These are phyloP conservation scores for Chorisops tibialis DNA, from an alignment of 2,888 invertebrate genomes.

Conservation along the genomic window DNA sequence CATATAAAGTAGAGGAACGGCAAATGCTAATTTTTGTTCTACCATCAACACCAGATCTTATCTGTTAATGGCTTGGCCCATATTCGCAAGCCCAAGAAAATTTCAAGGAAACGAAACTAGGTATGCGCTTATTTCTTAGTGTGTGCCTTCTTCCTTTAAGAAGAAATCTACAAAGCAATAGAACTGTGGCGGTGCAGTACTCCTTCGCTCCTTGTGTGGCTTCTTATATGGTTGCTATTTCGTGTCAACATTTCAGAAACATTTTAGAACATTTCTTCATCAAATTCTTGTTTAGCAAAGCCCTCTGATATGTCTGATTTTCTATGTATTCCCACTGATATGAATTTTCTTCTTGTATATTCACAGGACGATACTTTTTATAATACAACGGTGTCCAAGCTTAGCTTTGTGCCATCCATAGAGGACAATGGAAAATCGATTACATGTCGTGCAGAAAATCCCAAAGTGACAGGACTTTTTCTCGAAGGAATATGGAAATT, in stretches of 20 bases:
- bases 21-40: constrained; percentile 23
- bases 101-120: too few species aligned
- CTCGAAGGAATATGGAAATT: constrained; percentile 76
- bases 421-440: constrained; percentile 79
- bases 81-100: constrained; percentile 2
- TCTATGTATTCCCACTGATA: background rate
- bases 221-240: too few species aligned
- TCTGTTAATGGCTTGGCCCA: constrained; percentile 25
- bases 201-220: too few species aligned
- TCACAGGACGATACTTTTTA: constrained; percentile 68
- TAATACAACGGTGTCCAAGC: constrained; percentile 72
- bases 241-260: too few species aligned
- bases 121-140: too few species aligned
- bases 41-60: constrained; percentile 25
- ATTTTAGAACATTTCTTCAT: too few species aligned
- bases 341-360: too few species aligned
- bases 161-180: too few species aligned
- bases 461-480: constrained; percentile 71
- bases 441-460: constrained; percentile 79
- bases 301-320: background rate
- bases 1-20: constrained; percentile 10
- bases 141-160: too few species aligned
- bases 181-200: too few species aligned
- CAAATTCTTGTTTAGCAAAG: too few species aligned
- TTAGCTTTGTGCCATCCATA: constrained; percentile 75